phyloP scores from a whole-genome alignment of 2,888 invertebrate genomes.

The Crocallis elinguaria region DNA sequence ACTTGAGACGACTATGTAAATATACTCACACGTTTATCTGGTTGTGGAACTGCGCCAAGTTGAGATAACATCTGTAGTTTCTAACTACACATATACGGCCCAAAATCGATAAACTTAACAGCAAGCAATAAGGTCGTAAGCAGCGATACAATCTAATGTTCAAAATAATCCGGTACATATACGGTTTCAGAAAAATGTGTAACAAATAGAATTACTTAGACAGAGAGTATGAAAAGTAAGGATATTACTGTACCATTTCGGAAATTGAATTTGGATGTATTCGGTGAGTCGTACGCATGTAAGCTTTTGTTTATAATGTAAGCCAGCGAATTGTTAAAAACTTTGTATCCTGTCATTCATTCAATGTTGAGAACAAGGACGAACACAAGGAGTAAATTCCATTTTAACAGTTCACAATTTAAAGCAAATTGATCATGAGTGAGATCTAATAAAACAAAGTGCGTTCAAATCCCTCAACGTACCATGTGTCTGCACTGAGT shows the following conservation, averaged over 20 bases:
- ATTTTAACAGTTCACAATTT: neutral
- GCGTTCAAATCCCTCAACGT: constrained; percentile 41
- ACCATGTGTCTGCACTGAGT: neutral
- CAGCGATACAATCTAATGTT: constrained; percentile 12
- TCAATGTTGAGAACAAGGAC: neutral
- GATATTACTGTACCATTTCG: neutral
- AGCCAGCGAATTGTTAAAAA: too few species aligned
- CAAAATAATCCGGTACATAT: constrained; percentile 6
- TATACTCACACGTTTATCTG: constrained; percentile 37
- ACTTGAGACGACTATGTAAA: constrained; percentile 38
- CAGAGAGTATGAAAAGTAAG: neutral
- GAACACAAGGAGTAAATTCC: neutral
- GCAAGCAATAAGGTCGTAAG: constrained; percentile 8
- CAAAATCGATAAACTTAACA: constrained; percentile 31
- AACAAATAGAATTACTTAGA: constrained; percentile 2
- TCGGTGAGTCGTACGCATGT: constrained; percentile 2
- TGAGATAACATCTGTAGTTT: constrained; percentile 28
- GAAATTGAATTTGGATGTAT: constrained; percentile 12
- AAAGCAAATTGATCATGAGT: constrained; percentile 29
- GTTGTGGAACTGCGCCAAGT: constrained; percentile 32
- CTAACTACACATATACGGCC: constrained; percentile 18
- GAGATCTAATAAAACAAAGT: constrained; percentile 44
- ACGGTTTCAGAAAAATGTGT: constrained; percentile 5
- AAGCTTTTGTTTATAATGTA: too few species aligned
- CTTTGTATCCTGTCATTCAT: neutral